Evolutionary conservation across 64 coral and sea anemone genomes (phyloP), one percentile per base, ranked within the genome.

Genomic region (Astreopora myriophthalma): DNA sequence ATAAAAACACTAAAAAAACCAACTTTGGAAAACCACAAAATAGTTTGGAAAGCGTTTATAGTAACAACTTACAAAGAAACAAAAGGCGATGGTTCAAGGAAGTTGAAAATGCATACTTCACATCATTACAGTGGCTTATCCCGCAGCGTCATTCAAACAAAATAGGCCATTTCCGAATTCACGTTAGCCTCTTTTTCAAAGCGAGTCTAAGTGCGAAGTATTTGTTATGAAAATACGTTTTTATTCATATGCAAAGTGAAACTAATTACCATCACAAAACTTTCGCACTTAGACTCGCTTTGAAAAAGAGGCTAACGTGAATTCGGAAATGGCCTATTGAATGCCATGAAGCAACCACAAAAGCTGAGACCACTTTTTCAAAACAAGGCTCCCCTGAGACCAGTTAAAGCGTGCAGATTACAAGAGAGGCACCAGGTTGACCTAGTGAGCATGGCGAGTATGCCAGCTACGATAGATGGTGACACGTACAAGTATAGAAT

Each of bases 341-440:
- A 86, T 42, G 14, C 30, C 23, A 86, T 86, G 83, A 86, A 86
- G 40, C 57, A 69, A 28, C 30, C 27, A 20, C 48, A 75, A 14
- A 35, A 73, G n/a, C 13, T 88, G 17, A 36, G 48, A 44, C 72
- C 75, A 0, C 88, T 79, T 71, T 90, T 90, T 23, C 37, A 80
- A 69, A 90, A 90, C 63, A 90, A 80, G 62, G 88, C 88, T 65
- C 58, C 75, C 3, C 52, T 80, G 20, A 25, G 61, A 34, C 88
- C 88, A 51, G 80, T 69, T 35, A 80, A 68, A 26, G 88, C 88
- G 0, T 79, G 29, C 11, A 80, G 33, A 46, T 74, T 90, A 25
- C 88, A 90, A 38, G 88, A 72, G 31, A 44, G 89, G 26, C 89
- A 91, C 17, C 89, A 91, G 29, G 36, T 64, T 40, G 87, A 89